A percentile compares a stretch with the other conserved stretches of the same genome.
Evolutionary conservation across 2,888 invertebrate species (phyloP).

Genomic region (Imbricaverruca yamaguchii): DNA sequence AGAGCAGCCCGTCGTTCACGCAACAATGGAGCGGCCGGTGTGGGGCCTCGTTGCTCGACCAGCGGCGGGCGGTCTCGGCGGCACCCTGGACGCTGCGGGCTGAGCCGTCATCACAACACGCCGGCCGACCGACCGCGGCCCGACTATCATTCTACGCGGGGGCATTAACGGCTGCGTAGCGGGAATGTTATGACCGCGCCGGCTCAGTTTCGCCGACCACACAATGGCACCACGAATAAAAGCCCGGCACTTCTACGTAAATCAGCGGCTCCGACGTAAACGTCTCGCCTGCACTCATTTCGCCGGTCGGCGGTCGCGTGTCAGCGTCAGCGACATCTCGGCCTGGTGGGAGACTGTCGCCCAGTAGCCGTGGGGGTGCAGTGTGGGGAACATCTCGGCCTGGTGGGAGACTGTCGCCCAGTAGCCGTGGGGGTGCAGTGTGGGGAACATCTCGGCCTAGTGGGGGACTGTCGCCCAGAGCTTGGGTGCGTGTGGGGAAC

Average conservation of each 20-base stretch:
- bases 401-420: no score
- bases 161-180: not conserved
- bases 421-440: no score
- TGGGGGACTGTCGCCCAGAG: no score
- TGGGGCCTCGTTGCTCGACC: not conserved
- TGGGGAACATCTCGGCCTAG: no score
- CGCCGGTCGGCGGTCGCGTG: not conserved
- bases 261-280: not conserved
- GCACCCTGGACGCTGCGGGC: no score
- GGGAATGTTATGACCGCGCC: not conserved
- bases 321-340: no score
- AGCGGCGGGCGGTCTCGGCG: no score
- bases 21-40: not conserved
- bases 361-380: no score
- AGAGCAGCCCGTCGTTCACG: not conserved
- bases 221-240: constrained; percentile 8
- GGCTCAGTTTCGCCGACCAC: not conserved
- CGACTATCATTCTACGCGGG: not conserved
- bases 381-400: no score
- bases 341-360: no score
- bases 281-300: not conserved
- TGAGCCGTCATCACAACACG: not conserved
- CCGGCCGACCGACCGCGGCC: not conserved
- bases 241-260: not conserved
- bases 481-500: no score